Percentiles rank a stretch among this genome's conserved stretches.
phyloP scores from a whole-genome alignment of 2,888 invertebrate genomes.

The Epinotia demarniana region DNA sequence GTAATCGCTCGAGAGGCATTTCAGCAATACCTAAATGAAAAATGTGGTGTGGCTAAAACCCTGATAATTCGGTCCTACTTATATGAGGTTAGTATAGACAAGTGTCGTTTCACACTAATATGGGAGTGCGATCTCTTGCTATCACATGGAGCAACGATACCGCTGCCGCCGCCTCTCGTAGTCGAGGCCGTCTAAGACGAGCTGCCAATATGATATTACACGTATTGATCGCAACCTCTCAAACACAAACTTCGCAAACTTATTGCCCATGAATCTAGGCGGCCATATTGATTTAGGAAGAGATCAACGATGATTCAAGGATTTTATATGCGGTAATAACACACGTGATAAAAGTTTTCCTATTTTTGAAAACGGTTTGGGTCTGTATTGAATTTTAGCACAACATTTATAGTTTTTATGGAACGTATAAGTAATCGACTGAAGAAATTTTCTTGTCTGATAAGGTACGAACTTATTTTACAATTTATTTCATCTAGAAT shows the following conservation, averaged over 20 bases:
- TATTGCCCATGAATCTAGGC: constrained; percentile 28
- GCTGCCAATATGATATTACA: constrained; percentile 17
- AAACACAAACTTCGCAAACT: constrained; percentile 10
- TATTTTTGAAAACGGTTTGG: not conserved
- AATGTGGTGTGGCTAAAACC: too few species aligned
- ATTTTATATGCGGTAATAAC: not conserved
- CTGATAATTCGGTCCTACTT: too few species aligned
- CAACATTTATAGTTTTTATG: too few species aligned
- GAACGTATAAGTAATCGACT: too few species aligned
- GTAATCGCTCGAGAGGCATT: too few species aligned
- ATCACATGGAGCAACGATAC: not conserved
- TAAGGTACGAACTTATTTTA: not conserved
- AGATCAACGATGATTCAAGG: constrained; percentile 6
- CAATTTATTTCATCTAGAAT: not conserved
- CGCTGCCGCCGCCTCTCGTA: not conserved
- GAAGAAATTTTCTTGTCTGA: too few species aligned
- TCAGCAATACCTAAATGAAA: too few species aligned
- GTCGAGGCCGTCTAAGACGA: not conserved
- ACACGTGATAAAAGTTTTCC: constrained; percentile 1
- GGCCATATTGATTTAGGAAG: constrained; percentile 31
- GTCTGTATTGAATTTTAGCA: not conserved
- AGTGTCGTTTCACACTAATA: too few species aligned
- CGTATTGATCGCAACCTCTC: constrained; percentile 30
- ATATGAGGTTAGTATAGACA: too few species aligned
- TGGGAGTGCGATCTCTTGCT: too few species aligned